A percentile compares a stretch with the other conserved stretches of the same genome.
phyloP scores from a whole-genome alignment of 2,888 invertebrate genomes.

The Hydrotaea cyrtoneurina region DNA sequence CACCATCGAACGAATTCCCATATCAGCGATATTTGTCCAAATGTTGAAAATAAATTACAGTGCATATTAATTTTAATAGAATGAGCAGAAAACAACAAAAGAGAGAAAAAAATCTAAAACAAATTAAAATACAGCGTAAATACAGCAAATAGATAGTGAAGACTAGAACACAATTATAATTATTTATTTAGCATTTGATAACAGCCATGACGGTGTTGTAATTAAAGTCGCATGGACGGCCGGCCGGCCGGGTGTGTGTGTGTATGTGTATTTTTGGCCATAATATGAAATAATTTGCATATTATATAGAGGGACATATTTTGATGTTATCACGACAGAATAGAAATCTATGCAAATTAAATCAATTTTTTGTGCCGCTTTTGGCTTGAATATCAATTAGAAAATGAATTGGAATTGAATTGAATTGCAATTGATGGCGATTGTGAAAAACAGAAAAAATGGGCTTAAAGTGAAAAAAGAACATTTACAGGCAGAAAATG shows the following conservation, averaged over 20 bases:
- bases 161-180: slow-evolving; percentile 10
- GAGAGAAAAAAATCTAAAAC: not conserved
- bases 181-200: slow-evolving; percentile 59
- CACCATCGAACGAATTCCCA: not conserved
- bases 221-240: slow-evolving; percentile 34
- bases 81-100: not conserved
- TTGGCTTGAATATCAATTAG: not conserved
- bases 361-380: slow-evolving; percentile 1
- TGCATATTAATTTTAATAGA: slow-evolving; percentile 10
- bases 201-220: slow-evolving; percentile 28
- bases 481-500: no score
- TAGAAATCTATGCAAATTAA: slow-evolving; percentile 53
- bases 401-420: not conserved
- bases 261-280: slow-evolving; percentile 21
- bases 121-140: slow-evolving; percentile 1
- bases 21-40: slow-evolving; percentile 3
- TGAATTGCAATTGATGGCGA: not conserved
- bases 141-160: slow-evolving; percentile 1
- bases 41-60: not conserved
- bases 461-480: no score
- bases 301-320: slow-evolving; percentile 13
- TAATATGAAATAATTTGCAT: slow-evolving; percentile 45
- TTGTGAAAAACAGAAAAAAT: not conserved
- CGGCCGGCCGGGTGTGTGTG: no score
- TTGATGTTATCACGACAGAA: slow-evolving; percentile 8